Evolutionary conservation across 23 tunicate species (phyloP), one percentile per base, ranked within the genome.

Genomic region (Botrylloides violaceus): DNA sequence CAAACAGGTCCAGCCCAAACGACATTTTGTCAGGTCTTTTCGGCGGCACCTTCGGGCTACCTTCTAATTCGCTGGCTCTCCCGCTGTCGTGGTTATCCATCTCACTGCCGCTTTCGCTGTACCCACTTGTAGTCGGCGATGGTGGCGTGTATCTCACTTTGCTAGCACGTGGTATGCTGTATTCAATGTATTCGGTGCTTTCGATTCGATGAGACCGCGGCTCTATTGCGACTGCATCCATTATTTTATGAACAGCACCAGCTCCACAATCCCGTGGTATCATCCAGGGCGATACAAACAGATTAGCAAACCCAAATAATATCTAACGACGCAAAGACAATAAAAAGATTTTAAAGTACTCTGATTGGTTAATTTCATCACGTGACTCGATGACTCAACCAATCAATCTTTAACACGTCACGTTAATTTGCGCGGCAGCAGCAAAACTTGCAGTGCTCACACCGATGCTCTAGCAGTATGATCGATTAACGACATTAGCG

Each of bases 91-190:
- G 82, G 49, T 77, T 66, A 56, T 82, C 80, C 9, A 64, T 48
- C 25, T 80, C 95, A 74, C 86, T 80, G 49, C 72, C 95, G 34
- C 84, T 55, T 30, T 80, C 95, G 77, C 95, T 87, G 57, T 73
- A 79, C 22, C 79, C 85, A 50, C 94, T 86, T 1, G 95, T 87
- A 29, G 86, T 78, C n/a, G 95, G 95, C 48, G 86, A 80, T 3
- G 95, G 95, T 4, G 81, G 82, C 22, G 56, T 47, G 55, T 68
- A 68, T 43, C 37, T 43, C 5, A 63, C 70, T 63, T 63, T 63
- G 29, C 70, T 63, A 3, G 70, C 23, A 31, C 7, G 70, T 19
- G 70, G 35, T 19, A 28, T 33, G 3, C 35, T 27, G 33, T 63
- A 63, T 63, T 63, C 70, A 34, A 63, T 63, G 3, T 27, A 27